Conservation (phyloP, 2,888 invertebrate genomes). For the Pseudoips prasinana region DNA sequence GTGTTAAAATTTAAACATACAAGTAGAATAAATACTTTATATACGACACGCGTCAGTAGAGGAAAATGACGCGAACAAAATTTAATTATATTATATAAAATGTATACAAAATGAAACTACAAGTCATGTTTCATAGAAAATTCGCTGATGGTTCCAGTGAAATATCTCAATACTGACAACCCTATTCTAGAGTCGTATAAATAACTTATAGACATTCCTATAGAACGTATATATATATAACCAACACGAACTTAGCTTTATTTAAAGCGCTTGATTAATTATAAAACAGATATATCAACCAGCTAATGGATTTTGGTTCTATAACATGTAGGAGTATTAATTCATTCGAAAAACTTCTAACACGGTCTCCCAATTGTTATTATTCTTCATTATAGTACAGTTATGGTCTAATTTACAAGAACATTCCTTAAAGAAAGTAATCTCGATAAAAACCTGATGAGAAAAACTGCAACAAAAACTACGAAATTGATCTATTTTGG, state of each 20-base stretch:
- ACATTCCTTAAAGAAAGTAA: no score
- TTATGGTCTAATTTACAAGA: no score
- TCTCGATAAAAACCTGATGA: no score
- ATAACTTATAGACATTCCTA: constrained; percentile 28
- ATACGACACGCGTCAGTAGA: background rate
- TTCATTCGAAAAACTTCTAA: no score
- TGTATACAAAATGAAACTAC: no score
- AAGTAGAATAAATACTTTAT: constrained; percentile 8
- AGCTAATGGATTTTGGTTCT: constrained; percentile 28
- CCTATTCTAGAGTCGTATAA: constrained; percentile 21
- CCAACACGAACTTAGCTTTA: constrained; percentile 28
- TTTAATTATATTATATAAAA: no score
- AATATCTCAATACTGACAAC: constrained; percentile 1
- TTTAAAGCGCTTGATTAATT: constrained; percentile 39
- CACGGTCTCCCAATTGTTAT: no score
- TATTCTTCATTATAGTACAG: no score
- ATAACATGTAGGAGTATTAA: constrained; percentile 22
- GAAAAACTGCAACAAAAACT: no score
- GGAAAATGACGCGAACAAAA: constrained; percentile 3
- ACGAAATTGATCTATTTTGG: no score
- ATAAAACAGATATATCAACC: constrained; percentile 33
- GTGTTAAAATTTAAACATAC: background rate
- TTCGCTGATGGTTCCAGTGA: no score
- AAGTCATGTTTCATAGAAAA: no score
- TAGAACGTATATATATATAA: constrained; percentile 34